phyloP scores from a whole-genome alignment of 1,140 invertebrate species.

The Drosophila arizonae region DNA sequence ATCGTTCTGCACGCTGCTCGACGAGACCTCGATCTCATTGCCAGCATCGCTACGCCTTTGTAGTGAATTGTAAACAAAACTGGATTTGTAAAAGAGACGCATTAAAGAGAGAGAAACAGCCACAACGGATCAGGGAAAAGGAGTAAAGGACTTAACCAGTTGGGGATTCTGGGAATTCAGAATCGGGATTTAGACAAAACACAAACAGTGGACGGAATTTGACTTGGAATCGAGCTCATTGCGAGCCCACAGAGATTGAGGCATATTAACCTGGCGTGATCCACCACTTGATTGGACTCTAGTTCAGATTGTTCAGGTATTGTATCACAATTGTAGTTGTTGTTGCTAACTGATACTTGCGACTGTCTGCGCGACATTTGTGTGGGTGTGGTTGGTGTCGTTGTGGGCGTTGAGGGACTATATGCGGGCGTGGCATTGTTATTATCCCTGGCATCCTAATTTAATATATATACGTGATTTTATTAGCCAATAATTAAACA shows the following conservation, averaged over 20 bases:
- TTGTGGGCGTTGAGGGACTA: slow-evolving; percentile 24
- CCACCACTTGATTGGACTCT: slow-evolving; percentile 30
- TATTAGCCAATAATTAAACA: no score
- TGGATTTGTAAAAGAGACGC: slow-evolving; percentile 48
- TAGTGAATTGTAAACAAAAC: slow-evolving; percentile 80
- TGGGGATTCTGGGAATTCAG: not conserved
- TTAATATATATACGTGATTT: slow-evolving; percentile 15
- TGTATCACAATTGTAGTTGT: slow-evolving; percentile 25
- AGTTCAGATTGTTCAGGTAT: slow-evolving; percentile 24
- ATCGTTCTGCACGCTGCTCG: slow-evolving; percentile 67
- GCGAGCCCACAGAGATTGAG: slow-evolving; percentile 16
- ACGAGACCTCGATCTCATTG: slow-evolving; percentile 55
- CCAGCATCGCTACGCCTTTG: slow-evolving; percentile 58
- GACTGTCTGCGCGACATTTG: slow-evolving; percentile 51
- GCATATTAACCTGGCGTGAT: slow-evolving; percentile 68
- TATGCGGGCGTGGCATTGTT: slow-evolving; percentile 40
- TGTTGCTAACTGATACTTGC: slow-evolving; percentile 33
- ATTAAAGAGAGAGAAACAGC: slow-evolving; percentile 17
- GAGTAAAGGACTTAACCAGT: not conserved
- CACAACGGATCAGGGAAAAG: not conserved
- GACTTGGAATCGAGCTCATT: slow-evolving; percentile 1
- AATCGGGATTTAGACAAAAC: slow-evolving; percentile 19
- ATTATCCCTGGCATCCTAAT: slow-evolving; percentile 68
- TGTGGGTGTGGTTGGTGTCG: slow-evolving; percentile 44
- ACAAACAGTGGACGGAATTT: slow-evolving; percentile 13